Percentiles rank a stretch among this genome's conserved stretches.
These are phyloP conservation scores for Peromyscus nudipes DNA, from an alignment of 2,797 vertebrate species.

Conservation along the genomic window DNA sequence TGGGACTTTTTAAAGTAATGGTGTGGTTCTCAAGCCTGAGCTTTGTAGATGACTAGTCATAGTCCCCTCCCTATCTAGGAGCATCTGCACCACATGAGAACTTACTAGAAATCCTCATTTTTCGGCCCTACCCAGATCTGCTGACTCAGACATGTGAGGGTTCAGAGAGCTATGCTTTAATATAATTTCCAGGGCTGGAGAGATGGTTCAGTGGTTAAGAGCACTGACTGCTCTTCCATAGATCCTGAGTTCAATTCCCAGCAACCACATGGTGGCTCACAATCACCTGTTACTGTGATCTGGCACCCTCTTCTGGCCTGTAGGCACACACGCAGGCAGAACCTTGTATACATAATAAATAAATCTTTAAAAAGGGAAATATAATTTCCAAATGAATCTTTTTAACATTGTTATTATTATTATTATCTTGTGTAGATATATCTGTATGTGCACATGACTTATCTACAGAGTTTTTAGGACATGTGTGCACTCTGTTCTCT, in stretches of 20 bases:
- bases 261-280: no score
- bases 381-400: neutral
- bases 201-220: no score
- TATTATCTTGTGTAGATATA: neutral
- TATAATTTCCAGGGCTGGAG: neutral
- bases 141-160: neutral
- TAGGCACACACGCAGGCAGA: no score
- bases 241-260: no score
- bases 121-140: neutral
- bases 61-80: neutral
- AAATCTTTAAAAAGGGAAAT: neutral
- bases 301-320: no score
- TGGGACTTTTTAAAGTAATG: neutral
- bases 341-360: no score
- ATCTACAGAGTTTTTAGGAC: neutral
- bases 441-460: neutral
- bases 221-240: no score
- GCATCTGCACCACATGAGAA: neutral
- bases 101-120: neutral
- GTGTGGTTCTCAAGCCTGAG: neutral
- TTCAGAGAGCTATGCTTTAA: neutral
- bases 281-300: no score
- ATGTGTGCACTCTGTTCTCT: neutral
- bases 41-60: neutral
- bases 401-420: neutral